Conservation (phyloP, 2,797 vertebrate species). For the Tinamus major region DNA sequence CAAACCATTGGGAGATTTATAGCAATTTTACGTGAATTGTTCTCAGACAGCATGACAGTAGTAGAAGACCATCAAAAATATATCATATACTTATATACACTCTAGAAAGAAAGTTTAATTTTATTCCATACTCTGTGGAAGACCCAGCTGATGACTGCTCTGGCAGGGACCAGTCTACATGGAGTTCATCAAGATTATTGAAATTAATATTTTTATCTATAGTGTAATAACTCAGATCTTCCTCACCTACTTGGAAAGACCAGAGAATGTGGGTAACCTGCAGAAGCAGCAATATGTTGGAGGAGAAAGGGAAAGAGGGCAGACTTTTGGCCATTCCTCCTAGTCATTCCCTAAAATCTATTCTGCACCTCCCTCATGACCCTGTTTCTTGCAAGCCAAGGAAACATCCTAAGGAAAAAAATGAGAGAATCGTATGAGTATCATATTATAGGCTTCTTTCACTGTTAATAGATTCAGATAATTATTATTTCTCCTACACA, state of each 20-base stretch:
- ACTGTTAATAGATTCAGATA: not conserved
- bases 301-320: not conserved
- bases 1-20: not conserved
- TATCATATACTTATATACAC: not conserved
- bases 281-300: no score
- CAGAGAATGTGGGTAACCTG: no score
- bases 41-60: no score
- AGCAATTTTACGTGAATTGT: not conserved
- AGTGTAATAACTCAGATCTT: not conserved
- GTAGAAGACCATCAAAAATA: not conserved
- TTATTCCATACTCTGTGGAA: not conserved
- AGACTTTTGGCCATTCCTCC: not conserved
- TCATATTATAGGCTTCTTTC: not conserved
- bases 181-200: not conserved
- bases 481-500: not conserved
- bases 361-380: rapidly evolving
- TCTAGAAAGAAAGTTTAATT: not conserved
- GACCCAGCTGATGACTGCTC: not conserved
- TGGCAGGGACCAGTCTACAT: not conserved
- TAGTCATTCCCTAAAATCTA: not conserved
- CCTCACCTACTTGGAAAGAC: not conserved
- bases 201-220: not conserved
- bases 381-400: rapidly evolving
- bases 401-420: rapidly evolving
- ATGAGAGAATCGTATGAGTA: not conserved